A percentile compares a stretch with the other conserved stretches of the same genome.
Evolutionary conservation across 2,113 vertebrate species (phyloP).

Genomic region (Caloenas nicobarica): DNA sequence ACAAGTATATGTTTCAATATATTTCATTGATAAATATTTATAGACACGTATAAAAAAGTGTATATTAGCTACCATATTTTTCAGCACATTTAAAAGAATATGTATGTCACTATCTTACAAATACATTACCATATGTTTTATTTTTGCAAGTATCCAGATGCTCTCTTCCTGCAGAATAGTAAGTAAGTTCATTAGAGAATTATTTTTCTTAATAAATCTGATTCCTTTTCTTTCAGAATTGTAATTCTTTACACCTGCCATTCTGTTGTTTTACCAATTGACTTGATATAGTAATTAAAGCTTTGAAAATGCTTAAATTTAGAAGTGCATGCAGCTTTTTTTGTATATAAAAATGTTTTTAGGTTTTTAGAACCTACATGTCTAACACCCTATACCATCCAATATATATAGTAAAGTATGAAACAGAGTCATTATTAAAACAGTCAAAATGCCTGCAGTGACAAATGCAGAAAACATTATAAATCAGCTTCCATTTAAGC

Average conservation of each 20-base stretch:
- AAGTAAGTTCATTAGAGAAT: not conserved
- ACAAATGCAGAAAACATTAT: not conserved
- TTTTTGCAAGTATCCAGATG: constrained; percentile 29
- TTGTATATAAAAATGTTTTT: not conserved
- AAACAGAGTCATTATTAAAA: not conserved
- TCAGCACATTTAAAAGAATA: constrained; percentile 50
- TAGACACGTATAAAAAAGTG: constrained; percentile 16
- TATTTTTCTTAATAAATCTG: not conserved
- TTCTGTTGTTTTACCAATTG: not conserved
- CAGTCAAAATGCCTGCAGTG: not conserved
- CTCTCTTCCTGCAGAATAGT: constrained; percentile 17
- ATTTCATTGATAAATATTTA: constrained; percentile 51
- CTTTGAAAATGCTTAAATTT: not conserved
- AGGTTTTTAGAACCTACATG: not conserved
- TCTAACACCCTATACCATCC: not conserved
- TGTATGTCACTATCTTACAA: not conserved
- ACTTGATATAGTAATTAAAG: not conserved
- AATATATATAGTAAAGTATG: not conserved
- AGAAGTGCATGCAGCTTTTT: not conserved
- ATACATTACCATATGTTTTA: constrained; percentile 33
- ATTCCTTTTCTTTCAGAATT: not conserved
- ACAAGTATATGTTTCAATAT: constrained; percentile 9
- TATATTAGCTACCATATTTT: constrained; percentile 26
- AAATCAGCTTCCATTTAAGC: not conserved
- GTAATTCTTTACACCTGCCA: not conserved